Base-by-base conservation (phyloP, 2,888 invertebrate species). In the Rhyacophila evoluta region DNA sequence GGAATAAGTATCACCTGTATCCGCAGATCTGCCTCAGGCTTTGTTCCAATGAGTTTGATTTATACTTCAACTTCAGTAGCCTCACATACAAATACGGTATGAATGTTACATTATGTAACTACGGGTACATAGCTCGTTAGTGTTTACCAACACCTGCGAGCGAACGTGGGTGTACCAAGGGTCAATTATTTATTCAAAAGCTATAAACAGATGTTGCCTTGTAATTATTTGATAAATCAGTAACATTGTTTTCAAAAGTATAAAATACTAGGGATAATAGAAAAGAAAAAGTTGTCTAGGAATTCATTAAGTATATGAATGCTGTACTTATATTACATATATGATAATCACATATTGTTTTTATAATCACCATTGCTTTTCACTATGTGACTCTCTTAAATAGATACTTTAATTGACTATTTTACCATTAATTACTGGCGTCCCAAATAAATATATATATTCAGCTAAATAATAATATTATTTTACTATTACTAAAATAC, bases 161-260 rank as follows among this genome's bases (percentile, higher is more conserved):
- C 55, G 19, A 55, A 55, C 55, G 55, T 55, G 55, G 55, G 55
- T 55, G 19, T 25, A 19, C 55, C 69, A 39, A 72, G 72, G 72
- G 72, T 72, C 72, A 72, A 72, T 72, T 72, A 72, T 39, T 72
- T 72, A 38, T 39, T 72, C 72, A 72, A 39, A 39, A 41, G 39
- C 38, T 72, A 25, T 36, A 29, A 39, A 27, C 55, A 55, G 55
- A 55, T 55, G 55, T 19, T 55, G 19, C 55, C 25, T n/a, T 72
- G 72, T 72, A 39, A 72, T 38, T 72, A 72, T 69, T 69, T 69
- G 19, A 39, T 72, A 72, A 39, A 72, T 38, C 39, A 72, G 39
- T 25, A 11, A 72, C 29, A 72, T 72, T 38, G 39, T 41, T 72
- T 39, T 55, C 55, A 55, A 55, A 8, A 55, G 41, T 8, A 12